Evolutionary conservation across 2,113 vertebrate species (phyloP).

Genomic region (Tetraodon nigroviridis): DNA sequence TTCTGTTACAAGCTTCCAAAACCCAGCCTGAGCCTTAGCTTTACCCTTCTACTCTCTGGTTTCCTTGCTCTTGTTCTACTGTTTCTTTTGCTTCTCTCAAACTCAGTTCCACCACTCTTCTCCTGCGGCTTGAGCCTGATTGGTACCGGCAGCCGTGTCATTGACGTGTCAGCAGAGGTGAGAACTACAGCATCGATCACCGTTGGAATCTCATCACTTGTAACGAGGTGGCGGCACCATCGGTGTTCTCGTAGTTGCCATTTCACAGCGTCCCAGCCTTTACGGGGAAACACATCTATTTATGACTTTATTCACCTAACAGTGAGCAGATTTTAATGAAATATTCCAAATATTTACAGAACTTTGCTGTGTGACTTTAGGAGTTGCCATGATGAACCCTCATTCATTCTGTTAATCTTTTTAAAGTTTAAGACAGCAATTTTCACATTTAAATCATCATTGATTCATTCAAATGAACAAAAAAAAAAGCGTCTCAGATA

Average conservation of each 20-base stretch:
- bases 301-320: too few species aligned
- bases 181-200: conserved; percentile 59
- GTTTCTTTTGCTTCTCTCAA: conserved; percentile 49
- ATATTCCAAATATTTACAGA: too few species aligned
- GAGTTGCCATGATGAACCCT: not conserved
- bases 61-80: not conserved
- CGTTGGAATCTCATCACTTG: conserved; percentile 59
- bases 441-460: too few species aligned
- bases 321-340: too few species aligned
- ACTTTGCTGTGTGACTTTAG: too few species aligned
- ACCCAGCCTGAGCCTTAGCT: not conserved
- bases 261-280: conserved; percentile 5
- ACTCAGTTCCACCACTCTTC: conserved; percentile 30
- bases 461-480: too few species aligned
- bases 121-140: conserved; percentile 69
- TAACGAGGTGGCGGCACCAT: conserved; percentile 50
- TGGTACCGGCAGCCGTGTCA: conserved; percentile 67
- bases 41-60: not conserved
- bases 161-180: conserved; percentile 61
- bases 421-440: too few species aligned
- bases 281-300: too few species aligned
- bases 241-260: conserved; percentile 43
- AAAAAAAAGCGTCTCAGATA: too few species aligned
- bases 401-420: not conserved
- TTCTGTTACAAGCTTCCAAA: too few species aligned